Conservation (phyloP, 2,888 invertebrate species). For the Clunio marinus region DNA sequence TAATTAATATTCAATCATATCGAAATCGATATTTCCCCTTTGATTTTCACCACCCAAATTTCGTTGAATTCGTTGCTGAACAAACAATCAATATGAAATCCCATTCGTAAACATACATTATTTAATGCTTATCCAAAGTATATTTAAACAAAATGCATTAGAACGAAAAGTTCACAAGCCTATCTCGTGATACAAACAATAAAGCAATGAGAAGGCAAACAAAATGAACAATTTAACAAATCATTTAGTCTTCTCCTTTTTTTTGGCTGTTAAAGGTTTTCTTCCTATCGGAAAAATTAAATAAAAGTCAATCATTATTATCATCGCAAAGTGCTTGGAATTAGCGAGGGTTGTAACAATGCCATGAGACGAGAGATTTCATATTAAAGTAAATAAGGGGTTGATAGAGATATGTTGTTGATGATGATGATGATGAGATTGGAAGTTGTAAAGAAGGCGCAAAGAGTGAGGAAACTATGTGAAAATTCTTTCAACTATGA, state of each 20-base stretch:
- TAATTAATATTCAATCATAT: background rate
- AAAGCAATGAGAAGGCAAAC: background rate
- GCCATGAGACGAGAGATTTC: slow-evolving; percentile 9
- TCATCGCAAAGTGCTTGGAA: slow-evolving; percentile 21
- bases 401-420: slow-evolving; percentile 14
- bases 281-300: slow-evolving; percentile 25
- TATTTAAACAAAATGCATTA: slow-evolving; percentile 8
- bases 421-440: background rate
- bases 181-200: background rate
- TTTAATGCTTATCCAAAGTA: slow-evolving; percentile 19
- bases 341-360: slow-evolving; percentile 23
- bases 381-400: slow-evolving; percentile 25
- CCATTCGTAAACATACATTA: slow-evolving; percentile 32
- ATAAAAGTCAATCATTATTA: slow-evolving; percentile 39
- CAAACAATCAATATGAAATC: slow-evolving; percentile 20
- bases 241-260: slow-evolving; percentile 33
- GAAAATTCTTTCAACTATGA: background rate
- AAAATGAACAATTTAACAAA: slow-evolving; percentile 29
- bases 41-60: no score
- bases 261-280: background rate
- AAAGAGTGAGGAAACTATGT: slow-evolving; percentile 28
- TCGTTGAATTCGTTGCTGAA: background rate
- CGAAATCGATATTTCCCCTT: slow-evolving; percentile 4
- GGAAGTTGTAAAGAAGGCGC: background rate
- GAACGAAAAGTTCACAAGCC: background rate